phyloP scores from a whole-genome alignment of 2,888 invertebrate species.

The Gerris lacustris region DNA sequence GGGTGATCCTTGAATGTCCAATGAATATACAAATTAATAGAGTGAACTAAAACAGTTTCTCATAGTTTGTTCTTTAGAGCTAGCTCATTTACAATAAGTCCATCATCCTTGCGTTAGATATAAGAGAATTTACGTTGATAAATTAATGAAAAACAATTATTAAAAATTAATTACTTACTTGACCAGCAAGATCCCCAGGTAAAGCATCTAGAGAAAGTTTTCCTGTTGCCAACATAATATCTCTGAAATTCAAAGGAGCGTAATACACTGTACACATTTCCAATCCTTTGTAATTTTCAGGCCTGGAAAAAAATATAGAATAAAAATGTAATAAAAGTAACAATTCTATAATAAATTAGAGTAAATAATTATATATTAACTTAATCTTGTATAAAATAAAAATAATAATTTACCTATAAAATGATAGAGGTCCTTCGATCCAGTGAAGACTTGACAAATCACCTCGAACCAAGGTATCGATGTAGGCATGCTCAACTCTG shows the following conservation, averaged over 20 bases:
- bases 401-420: slow-evolving; percentile 40
- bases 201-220: slow-evolving; percentile 94
- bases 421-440: slow-evolving; percentile 76
- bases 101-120: too few species aligned
- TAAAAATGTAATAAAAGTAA: too few species aligned
- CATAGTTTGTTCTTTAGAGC: too few species aligned
- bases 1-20: too few species aligned
- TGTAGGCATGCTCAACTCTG: slow-evolving; percentile 79
- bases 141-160: too few species aligned
- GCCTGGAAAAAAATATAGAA: slow-evolving; percentile 32
- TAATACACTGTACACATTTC: slow-evolving; percentile 80
- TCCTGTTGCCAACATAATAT: slow-evolving; percentile 95
- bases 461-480: slow-evolving; percentile 83
- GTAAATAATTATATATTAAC: too few species aligned
- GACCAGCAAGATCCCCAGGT: slow-evolving; percentile 72
- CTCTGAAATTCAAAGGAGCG: slow-evolving; percentile 93
- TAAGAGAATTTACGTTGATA: too few species aligned
- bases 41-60: too few species aligned
- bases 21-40: too few species aligned
- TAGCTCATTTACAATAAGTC: too few species aligned
- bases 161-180: slow-evolving; percentile 39
- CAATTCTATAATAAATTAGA: too few species aligned
- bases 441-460: slow-evolving; percentile 85
- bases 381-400: too few species aligned
- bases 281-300: slow-evolving; percentile 37